Evolutionary conservation across 2,113 vertebrate species (phyloP).

Genomic region (Turnix velox): DNA sequence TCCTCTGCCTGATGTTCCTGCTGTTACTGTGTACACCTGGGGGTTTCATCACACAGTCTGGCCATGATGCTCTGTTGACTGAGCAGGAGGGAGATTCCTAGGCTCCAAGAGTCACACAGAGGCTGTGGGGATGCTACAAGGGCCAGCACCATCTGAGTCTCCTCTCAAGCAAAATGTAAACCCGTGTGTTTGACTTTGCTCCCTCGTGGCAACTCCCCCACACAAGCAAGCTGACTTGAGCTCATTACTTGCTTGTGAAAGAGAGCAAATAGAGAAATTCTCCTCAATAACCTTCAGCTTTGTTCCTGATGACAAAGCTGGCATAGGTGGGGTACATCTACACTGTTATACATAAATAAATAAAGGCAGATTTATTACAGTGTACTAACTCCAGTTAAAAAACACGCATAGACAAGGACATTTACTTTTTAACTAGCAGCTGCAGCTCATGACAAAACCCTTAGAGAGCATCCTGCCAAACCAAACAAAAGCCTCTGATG

Average conservation of each 20-base stretch:
- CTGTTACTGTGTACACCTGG: not conserved
- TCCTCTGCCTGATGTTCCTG: not conserved
- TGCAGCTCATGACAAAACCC: not conserved
- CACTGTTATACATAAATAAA: not conserved
- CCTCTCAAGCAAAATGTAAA: not conserved
- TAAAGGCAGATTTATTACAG: not conserved
- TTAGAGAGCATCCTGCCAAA: not conserved
- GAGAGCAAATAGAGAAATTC: not conserved
- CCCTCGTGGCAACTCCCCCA: not conserved
- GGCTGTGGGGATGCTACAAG: not conserved
- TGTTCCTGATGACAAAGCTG: not conserved
- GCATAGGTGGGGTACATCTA: not conserved
- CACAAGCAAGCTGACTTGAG: not conserved
- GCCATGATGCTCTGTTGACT: fast-evolving
- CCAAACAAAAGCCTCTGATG: not conserved
- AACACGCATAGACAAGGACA: not conserved
- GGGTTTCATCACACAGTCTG: not conserved
- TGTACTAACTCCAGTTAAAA: not conserved
- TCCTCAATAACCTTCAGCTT: not conserved
- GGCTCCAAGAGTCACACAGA: not conserved
- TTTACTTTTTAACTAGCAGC: not conserved
- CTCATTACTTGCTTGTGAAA: not conserved
- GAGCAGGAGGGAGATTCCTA: not conserved
- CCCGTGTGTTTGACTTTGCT: not conserved
- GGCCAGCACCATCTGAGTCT: not conserved